A percentile compares a stretch with the other conserved stretches of the same genome.
Evolutionary conservation across 2,888 invertebrate genomes (phyloP).

Genomic region (Archips crataeganus): DNA sequence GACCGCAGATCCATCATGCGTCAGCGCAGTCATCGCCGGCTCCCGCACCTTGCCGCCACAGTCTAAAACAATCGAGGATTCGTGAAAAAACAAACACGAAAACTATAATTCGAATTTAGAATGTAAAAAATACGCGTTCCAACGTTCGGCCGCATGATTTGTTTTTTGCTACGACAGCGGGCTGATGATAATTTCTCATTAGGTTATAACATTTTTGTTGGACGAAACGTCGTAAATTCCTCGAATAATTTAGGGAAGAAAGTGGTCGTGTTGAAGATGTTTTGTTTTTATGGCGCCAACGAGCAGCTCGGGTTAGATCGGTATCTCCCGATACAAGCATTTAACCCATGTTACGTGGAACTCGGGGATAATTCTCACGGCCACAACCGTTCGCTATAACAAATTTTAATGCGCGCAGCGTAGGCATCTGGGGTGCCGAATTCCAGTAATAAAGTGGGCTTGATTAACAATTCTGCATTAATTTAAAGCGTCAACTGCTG

Average conservation of each 20-base stretch:
- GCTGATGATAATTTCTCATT: conserved; percentile 85
- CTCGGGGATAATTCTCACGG: conserved; percentile 81
- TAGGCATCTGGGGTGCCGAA: conserved; percentile 45
- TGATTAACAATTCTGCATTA: conserved; percentile 15
- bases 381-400: conserved; percentile 70
- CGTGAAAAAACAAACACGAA: conserved; percentile 70
- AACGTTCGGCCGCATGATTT: conserved; percentile 67
- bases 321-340: conserved; percentile 83
- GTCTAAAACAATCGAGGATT: conserved; percentile 78
- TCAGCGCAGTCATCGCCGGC: conserved; percentile 73
- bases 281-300: conserved; percentile 86
- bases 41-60: conserved; percentile 71
- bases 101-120: conserved; percentile 74
- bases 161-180: conserved; percentile 77
- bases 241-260: conserved; percentile 85
- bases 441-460: conserved; percentile 36
- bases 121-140: conserved; percentile 73
- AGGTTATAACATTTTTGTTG: conserved; percentile 84
- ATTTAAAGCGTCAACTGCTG: conserved; percentile 18
- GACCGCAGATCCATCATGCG: conserved; percentile 54
- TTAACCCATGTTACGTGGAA: conserved; percentile 84
- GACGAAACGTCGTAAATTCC: conserved; percentile 83
- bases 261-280: conserved; percentile 81
- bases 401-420: conserved; percentile 74
- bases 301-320: conserved; percentile 82